Conservation (phyloP, 1,140 invertebrate genomes). For the Bombus turneri region DNA sequence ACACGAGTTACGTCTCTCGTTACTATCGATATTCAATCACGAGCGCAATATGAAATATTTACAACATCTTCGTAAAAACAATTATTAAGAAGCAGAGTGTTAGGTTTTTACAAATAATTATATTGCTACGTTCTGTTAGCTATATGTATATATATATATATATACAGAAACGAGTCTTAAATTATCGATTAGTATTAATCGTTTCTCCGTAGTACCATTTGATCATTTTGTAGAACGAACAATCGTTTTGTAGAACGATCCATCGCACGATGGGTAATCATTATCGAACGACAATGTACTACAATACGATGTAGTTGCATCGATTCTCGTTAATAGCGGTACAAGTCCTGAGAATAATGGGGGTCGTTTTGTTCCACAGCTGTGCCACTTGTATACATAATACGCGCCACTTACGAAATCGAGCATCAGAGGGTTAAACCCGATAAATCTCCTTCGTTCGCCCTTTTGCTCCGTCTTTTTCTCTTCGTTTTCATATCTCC, state of each 20-base stretch:
- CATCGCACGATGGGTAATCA: slow-evolving; percentile 12
- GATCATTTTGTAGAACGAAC: background rate
- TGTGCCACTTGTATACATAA: slow-evolving; percentile 65
- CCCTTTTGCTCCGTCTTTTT: slow-evolving; percentile 37
- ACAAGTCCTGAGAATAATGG: slow-evolving; percentile 59
- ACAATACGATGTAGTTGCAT: slow-evolving; percentile 7
- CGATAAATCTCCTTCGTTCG: slow-evolving; percentile 48
- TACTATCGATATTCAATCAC: too few relatives aligned
- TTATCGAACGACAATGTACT: slow-evolving; percentile 35
- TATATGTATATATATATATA: background rate
- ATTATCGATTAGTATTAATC: background rate
- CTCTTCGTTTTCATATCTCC: slow-evolving; percentile 46
- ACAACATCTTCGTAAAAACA: too few relatives aligned
- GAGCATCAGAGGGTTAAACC: slow-evolving; percentile 51
- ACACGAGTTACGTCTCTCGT: too few relatives aligned
- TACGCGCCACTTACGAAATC: slow-evolving; percentile 59
- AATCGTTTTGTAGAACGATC: background rate
- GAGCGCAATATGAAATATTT: too few relatives aligned
- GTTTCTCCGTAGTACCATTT: background rate
- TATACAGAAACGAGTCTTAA: background rate
- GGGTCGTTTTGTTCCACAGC: slow-evolving; percentile 68
- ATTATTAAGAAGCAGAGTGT: too few relatives aligned
- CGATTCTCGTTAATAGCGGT: slow-evolving; percentile 22
- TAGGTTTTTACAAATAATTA: too few relatives aligned
- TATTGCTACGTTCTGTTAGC: too few relatives aligned